Base-by-base conservation (phyloP, 1,140 invertebrate species). In the Oreohelix idahoensis region DNA sequence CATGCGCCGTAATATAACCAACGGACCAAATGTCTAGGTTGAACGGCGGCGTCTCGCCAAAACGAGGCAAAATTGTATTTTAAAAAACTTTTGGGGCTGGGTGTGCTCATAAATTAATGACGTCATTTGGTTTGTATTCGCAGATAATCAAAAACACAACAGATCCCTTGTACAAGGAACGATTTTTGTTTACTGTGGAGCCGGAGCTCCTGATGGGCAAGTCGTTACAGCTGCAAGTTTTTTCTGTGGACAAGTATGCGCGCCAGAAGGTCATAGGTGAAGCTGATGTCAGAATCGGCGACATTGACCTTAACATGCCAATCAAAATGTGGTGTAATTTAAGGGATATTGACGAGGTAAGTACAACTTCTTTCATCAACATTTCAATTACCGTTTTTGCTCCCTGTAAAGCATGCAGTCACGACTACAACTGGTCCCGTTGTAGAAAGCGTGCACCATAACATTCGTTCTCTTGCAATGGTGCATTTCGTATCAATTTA, bases 91-190 rank as follows among this genome's bases (percentile, higher is more conserved):
- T 8, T 49, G 45, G 8, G 8, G 45, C 17, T 49, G 45, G 17
- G 8, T 10, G 8, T 49, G 17, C 8, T 49, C 8, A 49, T 49
- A 49, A 49, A 8, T 10, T 49, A 17, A 58, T 26, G 51, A 58
- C 26, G 51, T 58, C 51, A 58, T 58, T 58, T 49, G 8, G 17
- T 49, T 49, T 49, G 45, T 49, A 49, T 49, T 49, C 17, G 29
- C 87, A 94, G 94, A 92, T 94, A 26, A 95, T 95, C 86, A 93
- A 94, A 79, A 93, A 94, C 81, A 94, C 94, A 29, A 94, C 94
- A 77, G 95, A 94, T 84, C 96, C 96, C 0, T 94, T 95, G 81
- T 96, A 95, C 91, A 95, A 96, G 87, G 95, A 96, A 89, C 94
- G 95, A 66, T 96, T 96, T 89, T 91, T 96, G 78, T 96, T 96